phyloP scores from a whole-genome alignment of 2,113 vertebrate genomes.

The Pollimyrus isidori region DNA sequence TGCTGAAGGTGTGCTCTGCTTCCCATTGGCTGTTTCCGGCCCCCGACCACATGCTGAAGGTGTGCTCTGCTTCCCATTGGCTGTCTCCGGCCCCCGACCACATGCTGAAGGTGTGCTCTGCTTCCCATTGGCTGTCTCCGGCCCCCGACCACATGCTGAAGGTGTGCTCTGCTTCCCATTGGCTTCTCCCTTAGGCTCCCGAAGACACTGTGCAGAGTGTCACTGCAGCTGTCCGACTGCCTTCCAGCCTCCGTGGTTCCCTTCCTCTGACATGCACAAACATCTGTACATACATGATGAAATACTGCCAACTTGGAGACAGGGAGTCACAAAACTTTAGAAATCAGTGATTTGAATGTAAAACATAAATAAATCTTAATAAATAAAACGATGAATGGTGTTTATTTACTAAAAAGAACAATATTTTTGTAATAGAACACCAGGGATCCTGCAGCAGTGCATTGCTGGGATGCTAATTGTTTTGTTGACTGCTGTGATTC shows the following conservation, averaged over 20 bases:
- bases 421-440: neutral
- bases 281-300: neutral
- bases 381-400: neutral
- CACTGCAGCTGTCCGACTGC: neutral
- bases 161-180: slow-evolving; percentile 51
- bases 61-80: too few species aligned
- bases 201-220: slow-evolving; percentile 7
- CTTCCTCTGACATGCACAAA: slow-evolving; percentile 9
- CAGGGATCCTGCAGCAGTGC: neutral
- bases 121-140: slow-evolving; percentile 29
- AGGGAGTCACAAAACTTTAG: neutral
- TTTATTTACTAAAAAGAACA: neutral
- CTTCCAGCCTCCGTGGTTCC: neutral
- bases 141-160: slow-evolving; percentile 55
- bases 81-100: too few species aligned
- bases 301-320: neutral
- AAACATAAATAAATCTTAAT: neutral
- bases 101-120: too few species aligned
- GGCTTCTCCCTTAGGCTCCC: slow-evolving; percentile 39
- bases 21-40: too few species aligned
- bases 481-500: neutral
- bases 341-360: neutral
- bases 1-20: too few species aligned
- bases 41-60: too few species aligned
- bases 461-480: neutral